Evolutionary conservation across 1,140 invertebrate genomes (phyloP), one percentile per base, ranked within the genome.

Genomic region (Polypedilum pembai): DNA sequence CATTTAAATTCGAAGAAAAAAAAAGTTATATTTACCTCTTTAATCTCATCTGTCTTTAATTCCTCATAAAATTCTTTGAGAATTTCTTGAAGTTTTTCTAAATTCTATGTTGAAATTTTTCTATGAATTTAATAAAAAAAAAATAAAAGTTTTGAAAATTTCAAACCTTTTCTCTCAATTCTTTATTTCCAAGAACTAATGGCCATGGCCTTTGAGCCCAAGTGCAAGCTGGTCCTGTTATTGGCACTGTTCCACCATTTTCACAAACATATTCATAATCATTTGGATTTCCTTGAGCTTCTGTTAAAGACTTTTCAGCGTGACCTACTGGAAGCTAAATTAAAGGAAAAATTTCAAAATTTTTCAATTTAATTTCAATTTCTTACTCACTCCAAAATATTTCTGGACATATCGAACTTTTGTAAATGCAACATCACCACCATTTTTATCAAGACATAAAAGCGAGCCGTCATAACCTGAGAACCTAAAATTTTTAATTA

Each of bases 381-480:
- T 33, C 24, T 7, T 78, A 83, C 85, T 83, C 80, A 89, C 85
- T 3, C 88, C 87, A 79, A 92, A 92, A 83, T 92, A 92, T 78
- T 89, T 88, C 75, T 87, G 86, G 1, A 94, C 89, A 75, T 86
- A 92, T 75, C 91, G 89, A 75, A 94, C 88, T 80, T 93, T 92
- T 1, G 92, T 90, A 83, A 93, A 95, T 3, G 93, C 93, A 0
- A 95, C 87, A 75, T 95, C 87, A 1, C 92, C 94, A 1, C 87
- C 87, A 63, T 21, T 21, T 18, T 69, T 18, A 8, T 89, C 87
- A 63, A 96, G 79, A 82, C 94, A 96, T n/a, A 89, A 83, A 18
- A 95, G 84, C 3, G 92, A 91, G 0, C 94, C 94, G 72, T 92
- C 89, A 79, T 94, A 94, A 1, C 93, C 93, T 56, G 91, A 91